phyloP scores from a whole-genome alignment of 2,113 vertebrate species.

The Ploceus nigricollis region DNA sequence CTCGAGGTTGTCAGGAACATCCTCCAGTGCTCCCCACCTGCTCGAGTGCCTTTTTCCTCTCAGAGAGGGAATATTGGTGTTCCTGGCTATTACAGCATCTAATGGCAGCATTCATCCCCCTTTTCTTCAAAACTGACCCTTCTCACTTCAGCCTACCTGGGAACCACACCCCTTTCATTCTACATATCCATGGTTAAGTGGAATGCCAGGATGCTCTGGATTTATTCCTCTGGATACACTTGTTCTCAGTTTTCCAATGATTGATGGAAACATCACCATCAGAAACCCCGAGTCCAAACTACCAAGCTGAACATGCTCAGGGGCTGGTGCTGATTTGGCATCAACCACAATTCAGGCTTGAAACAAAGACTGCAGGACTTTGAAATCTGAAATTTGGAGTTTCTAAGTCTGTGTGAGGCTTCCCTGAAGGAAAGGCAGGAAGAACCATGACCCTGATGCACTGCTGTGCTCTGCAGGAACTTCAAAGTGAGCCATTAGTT shows the following conservation, averaged over 20 bases:
- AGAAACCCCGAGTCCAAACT: not conserved
- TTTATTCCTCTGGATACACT: not conserved
- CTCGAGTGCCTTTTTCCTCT: not conserved
- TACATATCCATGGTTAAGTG: rapidly evolving
- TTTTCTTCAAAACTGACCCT: not conserved
- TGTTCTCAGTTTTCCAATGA: not conserved
- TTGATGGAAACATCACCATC: not conserved
- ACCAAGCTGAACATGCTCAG: not conserved
- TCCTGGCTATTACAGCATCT: not conserved
- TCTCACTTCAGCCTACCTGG: not conserved
- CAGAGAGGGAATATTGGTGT: not conserved
- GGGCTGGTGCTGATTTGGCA: not conserved
- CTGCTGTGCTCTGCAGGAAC: not conserved
- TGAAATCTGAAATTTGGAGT: not conserved
- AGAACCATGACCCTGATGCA: rapidly evolving
- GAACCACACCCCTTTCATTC: not conserved
- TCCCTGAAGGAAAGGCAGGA: not conserved
- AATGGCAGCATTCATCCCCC: not conserved
- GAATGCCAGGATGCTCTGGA: not conserved
- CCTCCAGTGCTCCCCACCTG: rapidly evolving
- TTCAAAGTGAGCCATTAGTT: not conserved
- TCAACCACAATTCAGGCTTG: not conserved
- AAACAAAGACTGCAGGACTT: not conserved
- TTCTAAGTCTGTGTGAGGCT: not conserved
- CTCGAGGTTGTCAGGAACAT: not conserved